phyloP scores from a whole-genome alignment of 2,797 vertebrate genomes.

The Antrozous pallidus region DNA sequence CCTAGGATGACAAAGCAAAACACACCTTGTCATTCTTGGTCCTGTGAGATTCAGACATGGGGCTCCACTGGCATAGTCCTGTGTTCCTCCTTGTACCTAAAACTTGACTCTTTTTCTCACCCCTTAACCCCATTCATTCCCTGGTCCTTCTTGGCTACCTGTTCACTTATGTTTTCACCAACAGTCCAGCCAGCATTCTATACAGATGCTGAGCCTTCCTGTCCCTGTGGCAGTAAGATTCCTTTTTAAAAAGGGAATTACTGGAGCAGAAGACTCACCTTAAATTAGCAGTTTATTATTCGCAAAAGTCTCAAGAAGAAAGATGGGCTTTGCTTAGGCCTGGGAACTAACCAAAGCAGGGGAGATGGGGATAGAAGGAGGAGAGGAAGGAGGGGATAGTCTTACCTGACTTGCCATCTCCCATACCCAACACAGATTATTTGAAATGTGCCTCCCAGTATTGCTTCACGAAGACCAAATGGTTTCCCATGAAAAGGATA shows the following conservation, averaged over 20 bases:
- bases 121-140: no score
- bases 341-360: neutral
- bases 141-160: neutral
- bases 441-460: neutral
- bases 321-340: neutral
- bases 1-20: neutral
- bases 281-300: neutral
- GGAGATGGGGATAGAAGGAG: neutral
- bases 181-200: neutral
- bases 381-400: neutral
- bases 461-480: neutral
- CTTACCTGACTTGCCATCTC: neutral
- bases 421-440: neutral
- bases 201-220: neutral
- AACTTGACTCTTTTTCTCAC: neutral
- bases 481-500: conserved; percentile 74
- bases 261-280: neutral
- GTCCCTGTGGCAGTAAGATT: neutral
- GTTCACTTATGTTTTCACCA: rapidly evolving
- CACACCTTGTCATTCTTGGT: neutral
- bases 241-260: neutral
- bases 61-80: neutral
- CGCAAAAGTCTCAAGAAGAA: neutral
- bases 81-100: neutral
- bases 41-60: neutral